Percentiles rank a stretch among this genome's conserved stretches.
These are phyloP conservation scores for Hucho hucho DNA, from an alignment of 2,113 vertebrate species.

Conservation along the genomic window DNA sequence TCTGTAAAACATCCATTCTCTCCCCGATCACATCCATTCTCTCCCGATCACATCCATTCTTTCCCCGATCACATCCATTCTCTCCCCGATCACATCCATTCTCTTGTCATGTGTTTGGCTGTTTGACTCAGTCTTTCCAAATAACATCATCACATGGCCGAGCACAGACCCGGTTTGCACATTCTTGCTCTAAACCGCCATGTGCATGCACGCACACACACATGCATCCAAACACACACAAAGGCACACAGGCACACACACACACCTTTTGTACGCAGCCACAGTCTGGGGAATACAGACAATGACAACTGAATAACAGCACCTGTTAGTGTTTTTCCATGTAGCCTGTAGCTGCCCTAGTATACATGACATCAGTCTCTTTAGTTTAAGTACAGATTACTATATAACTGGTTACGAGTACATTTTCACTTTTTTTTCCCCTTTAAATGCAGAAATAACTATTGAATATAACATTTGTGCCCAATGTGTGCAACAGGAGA, in stretches of 20 bases:
- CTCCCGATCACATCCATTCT: background rate
- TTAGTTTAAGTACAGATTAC: no score
- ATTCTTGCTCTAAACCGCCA: conserved; percentile 13
- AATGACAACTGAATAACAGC: background rate
- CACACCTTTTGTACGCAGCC: background rate
- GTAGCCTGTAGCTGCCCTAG: no score
- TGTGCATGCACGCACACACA: conserved; percentile 1
- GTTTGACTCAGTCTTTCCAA: conserved; percentile 9
- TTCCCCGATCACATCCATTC: background rate
- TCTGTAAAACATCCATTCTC: background rate
- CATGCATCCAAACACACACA: conserved; percentile 4
- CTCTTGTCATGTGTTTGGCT: background rate
- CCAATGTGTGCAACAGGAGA: no score
- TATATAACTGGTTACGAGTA: no score
- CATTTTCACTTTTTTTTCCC: no score
- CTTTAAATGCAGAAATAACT: no score
- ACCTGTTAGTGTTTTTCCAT: background rate
- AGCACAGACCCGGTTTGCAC: conserved; percentile 26
- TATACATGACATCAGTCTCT: no score
- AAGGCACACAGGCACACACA: conserved; percentile 7
- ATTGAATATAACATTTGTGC: no score
- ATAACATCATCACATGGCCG: conserved; percentile 16
- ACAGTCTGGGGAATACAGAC: no score
- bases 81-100: background rate
- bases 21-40: background rate